phyloP scores from a whole-genome alignment of 2,113 vertebrate species.

The Stercorarius parasiticus region DNA sequence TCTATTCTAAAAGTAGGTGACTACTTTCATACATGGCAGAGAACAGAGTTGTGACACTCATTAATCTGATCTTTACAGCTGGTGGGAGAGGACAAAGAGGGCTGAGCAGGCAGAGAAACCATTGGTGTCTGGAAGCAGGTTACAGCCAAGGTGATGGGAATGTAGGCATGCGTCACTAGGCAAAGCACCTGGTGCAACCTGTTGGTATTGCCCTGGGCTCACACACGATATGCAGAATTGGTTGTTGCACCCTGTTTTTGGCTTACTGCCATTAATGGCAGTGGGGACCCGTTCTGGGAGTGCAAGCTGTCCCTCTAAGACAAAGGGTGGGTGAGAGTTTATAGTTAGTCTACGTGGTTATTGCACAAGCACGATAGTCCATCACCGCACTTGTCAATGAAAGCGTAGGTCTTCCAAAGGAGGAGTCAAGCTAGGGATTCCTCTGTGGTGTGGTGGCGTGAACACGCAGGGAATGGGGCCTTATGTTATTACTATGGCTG shows the following conservation, averaged over 20 bases:
- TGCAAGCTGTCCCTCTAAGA: not conserved
- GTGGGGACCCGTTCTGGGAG: not conserved
- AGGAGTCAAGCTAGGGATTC: not conserved
- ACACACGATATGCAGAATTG: rapidly evolving
- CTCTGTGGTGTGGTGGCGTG: not conserved
- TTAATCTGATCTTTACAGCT: not conserved
- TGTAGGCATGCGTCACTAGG: not conserved
- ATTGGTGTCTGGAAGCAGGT: not conserved
- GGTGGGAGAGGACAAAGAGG: not conserved
- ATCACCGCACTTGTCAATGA: not conserved
- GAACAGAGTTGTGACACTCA: not conserved
- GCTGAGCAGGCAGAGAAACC: not conserved
- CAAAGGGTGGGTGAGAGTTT: not conserved
- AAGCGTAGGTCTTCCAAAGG: not conserved
- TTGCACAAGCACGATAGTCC: not conserved
- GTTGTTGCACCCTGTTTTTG: not conserved
- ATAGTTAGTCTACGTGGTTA: not conserved
- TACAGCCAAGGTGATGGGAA: not conserved
- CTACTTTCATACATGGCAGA: not conserved
- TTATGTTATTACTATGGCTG: not conserved
- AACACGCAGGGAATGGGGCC: rapidly evolving
- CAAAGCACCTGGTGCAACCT: not conserved
- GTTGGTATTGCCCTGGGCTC: not conserved
- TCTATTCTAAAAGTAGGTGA: not conserved
- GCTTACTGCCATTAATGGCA: not conserved